Base-by-base conservation (phyloP, 2,797 vertebrate genomes). In the Amphiprion clarkii region DNA sequence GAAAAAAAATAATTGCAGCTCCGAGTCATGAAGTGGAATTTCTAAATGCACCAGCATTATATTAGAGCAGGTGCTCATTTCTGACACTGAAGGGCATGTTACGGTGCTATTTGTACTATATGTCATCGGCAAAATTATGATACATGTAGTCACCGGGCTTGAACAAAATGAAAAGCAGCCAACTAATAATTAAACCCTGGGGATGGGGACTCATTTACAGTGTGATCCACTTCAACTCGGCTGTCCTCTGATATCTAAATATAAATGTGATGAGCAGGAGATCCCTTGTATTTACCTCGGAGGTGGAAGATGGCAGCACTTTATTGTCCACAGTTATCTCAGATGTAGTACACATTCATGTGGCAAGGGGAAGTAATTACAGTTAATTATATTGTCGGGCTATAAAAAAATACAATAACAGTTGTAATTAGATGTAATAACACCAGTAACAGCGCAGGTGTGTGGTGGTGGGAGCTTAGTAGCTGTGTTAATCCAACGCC, bases 361-460 rank as follows among this genome's bases (percentile, higher is more conserved):
- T 56, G 57, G 21, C 23, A 21, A 40, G 56, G 46, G 14, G 21
- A 69, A 29, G 64, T 66, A 17, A 66, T 75, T 53, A 60, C 19
- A 21, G 12, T n/a, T 63, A 44, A 71, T 71, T 55, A 74, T 61
- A 40, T 14, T 69, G 52, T 63, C 44, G 42, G 14, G 19, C 62
- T 53, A 16, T 58, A 33, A 60, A 67, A 56, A 40, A 40, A 27
- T 58, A 27, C 40, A 52, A 71, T 42, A 16, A 13, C 3, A n/a
- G 12, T 36, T 56, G 27, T 52, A 42, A 42, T 2, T 19, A 40
- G 12, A 17, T 27, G n/a, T 58, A 44, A 60, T 48, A 49, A 33
- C 12, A 59, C 2, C 2, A 23, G n/a, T 10, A 36, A 57, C 8
- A 44, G 25, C 25, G 6, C 46, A 27, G 21, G 23, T 59, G 12